Percentiles rank a stretch among this genome's conserved stretches.
These are phyloP conservation scores for Limulus polyphemus DNA, from an alignment of 2,888 invertebrate species.

Conservation along the genomic window DNA sequence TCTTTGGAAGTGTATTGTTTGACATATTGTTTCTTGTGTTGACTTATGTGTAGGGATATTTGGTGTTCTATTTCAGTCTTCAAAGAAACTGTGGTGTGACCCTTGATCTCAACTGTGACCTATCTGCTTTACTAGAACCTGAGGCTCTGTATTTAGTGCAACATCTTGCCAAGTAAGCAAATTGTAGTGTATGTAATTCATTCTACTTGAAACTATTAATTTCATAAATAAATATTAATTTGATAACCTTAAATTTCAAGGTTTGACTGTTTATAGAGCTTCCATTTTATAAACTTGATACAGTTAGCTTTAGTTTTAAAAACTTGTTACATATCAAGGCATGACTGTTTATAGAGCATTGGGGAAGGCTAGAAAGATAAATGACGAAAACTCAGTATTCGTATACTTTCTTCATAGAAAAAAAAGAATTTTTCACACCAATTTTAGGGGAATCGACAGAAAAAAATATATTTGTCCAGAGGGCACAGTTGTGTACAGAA, in stretches of 20 bases:
- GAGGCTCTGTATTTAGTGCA: conserved; percentile 53
- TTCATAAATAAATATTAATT: not conserved
- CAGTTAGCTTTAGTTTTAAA: not conserved
- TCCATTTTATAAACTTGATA: not conserved
- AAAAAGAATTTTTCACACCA: no score
- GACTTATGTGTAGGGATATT: no score
- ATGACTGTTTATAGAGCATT: no score
- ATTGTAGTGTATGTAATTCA: not conserved
- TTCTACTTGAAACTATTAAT: not conserved
- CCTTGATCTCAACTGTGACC: conserved; percentile 34
- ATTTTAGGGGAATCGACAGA: no score
- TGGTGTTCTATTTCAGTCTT: conserved; percentile 6
- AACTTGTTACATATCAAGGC: no score
- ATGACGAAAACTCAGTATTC: no score
- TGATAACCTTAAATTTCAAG: not conserved
- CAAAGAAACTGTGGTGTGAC: conserved; percentile 15
- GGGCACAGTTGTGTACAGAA: no score
- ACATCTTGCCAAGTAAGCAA: conserved; percentile 50
- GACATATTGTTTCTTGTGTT: no score
- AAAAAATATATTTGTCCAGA: no score
- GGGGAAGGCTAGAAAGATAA: no score
- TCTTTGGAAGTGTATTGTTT: no score
- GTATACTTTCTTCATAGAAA: no score
- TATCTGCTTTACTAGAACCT: conserved; percentile 52
- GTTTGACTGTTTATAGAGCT: not conserved